Conservation (phyloP, 2,888 invertebrate genomes). For the Hanleya hanleyi region DNA sequence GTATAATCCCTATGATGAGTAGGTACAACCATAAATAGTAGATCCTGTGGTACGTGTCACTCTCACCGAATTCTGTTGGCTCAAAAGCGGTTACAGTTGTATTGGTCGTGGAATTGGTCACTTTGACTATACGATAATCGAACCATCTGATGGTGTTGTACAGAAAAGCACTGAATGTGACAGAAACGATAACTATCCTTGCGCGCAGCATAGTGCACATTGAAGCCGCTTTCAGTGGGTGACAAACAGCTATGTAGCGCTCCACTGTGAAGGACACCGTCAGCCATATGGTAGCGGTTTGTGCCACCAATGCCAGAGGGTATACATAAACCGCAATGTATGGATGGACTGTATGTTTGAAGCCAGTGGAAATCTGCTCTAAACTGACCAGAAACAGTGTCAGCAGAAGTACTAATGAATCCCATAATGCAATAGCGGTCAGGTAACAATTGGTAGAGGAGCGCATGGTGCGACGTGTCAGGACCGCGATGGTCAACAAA, state of each 20-base stretch:
- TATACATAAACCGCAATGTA: conserved; percentile 69
- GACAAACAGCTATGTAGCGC: conserved; percentile 87
- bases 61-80: conserved; percentile 81
- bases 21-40: conserved; percentile 97
- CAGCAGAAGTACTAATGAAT: conserved; percentile 66
- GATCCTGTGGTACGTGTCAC: conserved; percentile 82
- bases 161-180: conserved; percentile 85
- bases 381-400: conserved; percentile 65
- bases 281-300: conserved; percentile 95
- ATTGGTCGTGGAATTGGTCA: conserved; percentile 24
- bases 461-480: conserved; percentile 80
- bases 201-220: conserved; percentile 93
- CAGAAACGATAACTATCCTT: conserved; percentile 87
- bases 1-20: conserved; percentile 93
- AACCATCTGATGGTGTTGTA: conserved; percentile 86
- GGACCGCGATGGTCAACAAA: conserved; percentile 76
- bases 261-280: conserved; percentile 83
- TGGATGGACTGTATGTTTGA: conserved; percentile 50
- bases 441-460: conserved; percentile 80
- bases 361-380: conserved; percentile 49
- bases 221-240: conserved; percentile 88
- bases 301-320: conserved; percentile 89
- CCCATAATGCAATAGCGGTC: conserved; percentile 70
- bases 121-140: conserved; percentile 70
- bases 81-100: conserved; percentile 53